phyloP scores from a whole-genome alignment of 2,888 invertebrate species.

The Drosophila anomalata region DNA sequence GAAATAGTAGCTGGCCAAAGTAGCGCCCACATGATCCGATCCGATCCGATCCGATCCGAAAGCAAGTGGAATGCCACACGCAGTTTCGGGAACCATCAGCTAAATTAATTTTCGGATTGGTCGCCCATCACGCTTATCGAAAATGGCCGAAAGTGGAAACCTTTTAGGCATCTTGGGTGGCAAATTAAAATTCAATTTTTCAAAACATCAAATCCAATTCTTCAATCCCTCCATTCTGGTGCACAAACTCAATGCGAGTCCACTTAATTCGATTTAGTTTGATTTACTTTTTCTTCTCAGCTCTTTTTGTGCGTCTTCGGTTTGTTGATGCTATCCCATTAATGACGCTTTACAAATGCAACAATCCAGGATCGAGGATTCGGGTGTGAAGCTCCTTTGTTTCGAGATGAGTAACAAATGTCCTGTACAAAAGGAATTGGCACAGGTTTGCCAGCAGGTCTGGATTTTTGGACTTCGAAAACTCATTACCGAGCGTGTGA shows the following conservation, averaged over 20 bases:
- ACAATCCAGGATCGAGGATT: constrained; percentile 31
- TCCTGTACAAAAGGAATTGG: constrained; percentile 61
- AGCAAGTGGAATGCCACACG: constrained; percentile 13
- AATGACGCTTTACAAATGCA: constrained; percentile 64
- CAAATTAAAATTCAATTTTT: constrained; percentile 78
- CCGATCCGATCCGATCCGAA: neutral
- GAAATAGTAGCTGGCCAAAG: constrained; percentile 40
- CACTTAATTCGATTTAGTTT: constrained; percentile 71
- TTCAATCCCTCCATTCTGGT: constrained; percentile 15
- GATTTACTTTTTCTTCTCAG: constrained; percentile 51
- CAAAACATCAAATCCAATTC: constrained; percentile 64
- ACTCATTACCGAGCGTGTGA: constrained; percentile 75
- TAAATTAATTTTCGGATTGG: constrained; percentile 54
- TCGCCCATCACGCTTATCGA: constrained; percentile 60
- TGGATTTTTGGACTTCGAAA: constrained; percentile 37
- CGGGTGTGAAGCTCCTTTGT: constrained; percentile 56
- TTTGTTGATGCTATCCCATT: constrained; percentile 39
- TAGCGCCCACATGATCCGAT: constrained; percentile 45
- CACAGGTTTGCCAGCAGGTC: constrained; percentile 76
- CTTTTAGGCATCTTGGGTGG: constrained; percentile 73
- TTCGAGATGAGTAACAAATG: constrained; percentile 66
- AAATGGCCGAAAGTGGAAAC: constrained; percentile 66
- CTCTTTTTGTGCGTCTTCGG: constrained; percentile 13
- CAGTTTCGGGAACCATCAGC: constrained; percentile 19
- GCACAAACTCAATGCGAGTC: constrained; percentile 66